A percentile compares a stretch with the other conserved stretches of the same genome.
phyloP scores from a whole-genome alignment of 1,140 invertebrate genomes.

The Semibalanus balanoides region DNA sequence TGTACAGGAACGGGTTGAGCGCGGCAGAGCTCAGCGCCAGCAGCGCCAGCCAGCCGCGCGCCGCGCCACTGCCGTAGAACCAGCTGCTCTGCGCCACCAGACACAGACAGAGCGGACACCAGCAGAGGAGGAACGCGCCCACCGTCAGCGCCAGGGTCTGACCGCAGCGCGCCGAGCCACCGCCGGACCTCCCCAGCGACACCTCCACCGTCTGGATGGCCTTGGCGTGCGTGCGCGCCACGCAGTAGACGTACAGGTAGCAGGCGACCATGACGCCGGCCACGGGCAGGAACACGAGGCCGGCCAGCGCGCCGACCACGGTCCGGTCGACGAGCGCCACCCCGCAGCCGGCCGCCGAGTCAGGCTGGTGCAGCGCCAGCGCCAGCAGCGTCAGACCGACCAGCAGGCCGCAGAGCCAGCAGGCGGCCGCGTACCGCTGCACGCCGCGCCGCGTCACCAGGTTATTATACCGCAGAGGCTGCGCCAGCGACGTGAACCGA shows the following conservation, averaged over 20 bases:
- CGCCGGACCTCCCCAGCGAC: slow-evolving; percentile 28
- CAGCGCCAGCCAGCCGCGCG: not conserved
- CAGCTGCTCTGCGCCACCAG: not conserved
- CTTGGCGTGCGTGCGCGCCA: slow-evolving; percentile 45
- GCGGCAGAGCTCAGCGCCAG: not conserved
- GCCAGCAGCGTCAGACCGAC: slow-evolving; percentile 40
- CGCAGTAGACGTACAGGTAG: slow-evolving; percentile 48
- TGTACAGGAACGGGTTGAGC: not conserved
- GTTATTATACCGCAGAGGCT: slow-evolving; percentile 43
- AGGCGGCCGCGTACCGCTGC: slow-evolving; percentile 39
- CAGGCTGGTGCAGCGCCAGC: slow-evolving; percentile 30
- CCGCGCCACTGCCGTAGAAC: not conserved
- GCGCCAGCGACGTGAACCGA: slow-evolving; percentile 44
- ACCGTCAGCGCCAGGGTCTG: not conserved
- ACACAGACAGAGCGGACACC: not conserved
- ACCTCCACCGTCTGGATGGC: slow-evolving; percentile 49
- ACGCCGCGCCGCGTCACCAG: slow-evolving; percentile 46
- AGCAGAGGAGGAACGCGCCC: not conserved
- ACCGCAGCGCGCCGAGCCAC: not conserved
- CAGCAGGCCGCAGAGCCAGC: slow-evolving; percentile 44
- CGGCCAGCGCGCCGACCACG: slow-evolving; percentile 37
- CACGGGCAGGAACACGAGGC: slow-evolving; percentile 34
- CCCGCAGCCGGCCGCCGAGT: slow-evolving; percentile 31
- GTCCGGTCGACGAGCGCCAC: slow-evolving; percentile 33
- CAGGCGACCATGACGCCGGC: slow-evolving; percentile 40